Evolutionary conservation across 1,140 invertebrate species (phyloP), one percentile per base, ranked within the genome.

Genomic region (Trichoplusia ni): DNA sequence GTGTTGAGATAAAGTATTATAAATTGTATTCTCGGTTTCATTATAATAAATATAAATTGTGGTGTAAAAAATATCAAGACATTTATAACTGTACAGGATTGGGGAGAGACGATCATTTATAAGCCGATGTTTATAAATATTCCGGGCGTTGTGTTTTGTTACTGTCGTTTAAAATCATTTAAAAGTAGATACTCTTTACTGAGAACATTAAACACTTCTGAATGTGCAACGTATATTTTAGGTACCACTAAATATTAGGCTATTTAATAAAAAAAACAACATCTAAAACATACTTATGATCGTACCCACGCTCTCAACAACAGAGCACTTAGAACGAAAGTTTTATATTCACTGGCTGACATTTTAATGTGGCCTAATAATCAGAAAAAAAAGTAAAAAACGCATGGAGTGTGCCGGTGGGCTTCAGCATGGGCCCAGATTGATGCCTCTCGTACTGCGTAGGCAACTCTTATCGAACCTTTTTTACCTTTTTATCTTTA

Each of bases 301-400:
- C 13, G 11, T 2, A 27, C 1, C 2, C 7, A 0, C 7, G 19
- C 2, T 5, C 3, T 6, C n/a, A 42, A 42, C 18, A 13, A 29
- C 18, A 58, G 4, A 38, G 4, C 16, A 23, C 7, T 51, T 31
- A 13, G 19, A 4, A 47, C 11, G 9, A 75, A 71, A 77, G 67
- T 82, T 86, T 84, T 49, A 71, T 9, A 51, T 63, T 19, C 79
- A 31, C 77, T 79, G 86, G 19, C 74, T 74, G 77, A 86, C 75
- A 84, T 86, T 85, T 86, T 87, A 89, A 89, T 86, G 84, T 87
- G 82, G 81, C 75, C 81, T 89, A 86, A 89, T 89, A 88, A 89
- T 84, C 75, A 81, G 79, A 83, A 83, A 83, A 73, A 61, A 61
- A 81, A 78, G 79, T 82, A 86, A 84, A 78, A 81, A 78, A 71